Base-by-base conservation (phyloP, 35 echinoderm and acorn worm species). In the Patiria miniata region DNA sequence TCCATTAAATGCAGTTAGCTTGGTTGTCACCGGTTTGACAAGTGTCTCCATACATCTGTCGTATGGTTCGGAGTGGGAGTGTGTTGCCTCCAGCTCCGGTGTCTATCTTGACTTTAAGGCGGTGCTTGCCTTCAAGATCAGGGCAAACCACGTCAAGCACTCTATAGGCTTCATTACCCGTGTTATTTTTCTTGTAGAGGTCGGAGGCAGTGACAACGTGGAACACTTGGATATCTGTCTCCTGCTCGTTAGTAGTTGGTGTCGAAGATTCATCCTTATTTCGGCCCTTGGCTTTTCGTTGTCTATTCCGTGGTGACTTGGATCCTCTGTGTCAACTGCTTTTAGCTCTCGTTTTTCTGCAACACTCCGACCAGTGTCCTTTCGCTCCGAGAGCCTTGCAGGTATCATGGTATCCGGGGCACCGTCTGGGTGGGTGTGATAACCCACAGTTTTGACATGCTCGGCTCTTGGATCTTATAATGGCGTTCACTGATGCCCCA, bases 361-460 rank as follows among this genome's bases (percentile, higher is more conserved):
- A 95, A 9, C 40, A 22, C 76, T 83, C 86, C 15, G 83, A 83
- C 83, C 78, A 95, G n/a, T 95, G 90, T 10, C 85, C 85, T 21
- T 85, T 91, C 0, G 22, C 33, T 14, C 53, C 59, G 55, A 85
- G 92, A 44, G 50, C 16, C 14, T 92, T 87, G 81, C 90, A 92
- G 29, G 34, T 83, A 30, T 96, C 85, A 1, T 77, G 14, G 65
- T 84, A 93, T 12, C 80, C 91, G 37, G 91, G 91, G 79, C 86
- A 93, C 68, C 83, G 39, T 15, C 37, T 83, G 16, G 86, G 81
- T 39, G 86, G 79, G 37, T 89, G 91, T 8, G 19, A 77, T 0
- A 58, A 56, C 2, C 86, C 86, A 78, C 86, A 93, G 51, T 93
- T 93, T 10, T 68, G 80, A 84, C 91, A 93, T 9, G 47, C 29